Evolutionary conservation across 2,113 vertebrate genomes (phyloP).

Genomic region (Rhabdornis inornatus): DNA sequence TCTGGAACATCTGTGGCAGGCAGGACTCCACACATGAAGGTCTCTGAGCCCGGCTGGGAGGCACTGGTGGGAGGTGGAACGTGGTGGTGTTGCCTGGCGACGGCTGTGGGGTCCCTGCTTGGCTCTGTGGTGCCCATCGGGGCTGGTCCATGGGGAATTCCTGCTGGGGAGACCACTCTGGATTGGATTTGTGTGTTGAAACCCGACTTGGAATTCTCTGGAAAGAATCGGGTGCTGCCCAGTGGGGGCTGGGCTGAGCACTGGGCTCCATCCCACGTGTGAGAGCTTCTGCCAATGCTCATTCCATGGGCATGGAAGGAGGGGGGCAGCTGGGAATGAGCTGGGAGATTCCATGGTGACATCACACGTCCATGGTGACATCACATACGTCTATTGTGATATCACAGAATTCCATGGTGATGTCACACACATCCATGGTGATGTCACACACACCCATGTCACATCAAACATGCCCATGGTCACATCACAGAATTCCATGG

Average conservation of each 20-base stretch:
- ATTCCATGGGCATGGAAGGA: fast-evolving
- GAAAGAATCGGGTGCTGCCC: background rate
- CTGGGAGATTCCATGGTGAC: background rate
- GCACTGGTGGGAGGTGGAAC: background rate
- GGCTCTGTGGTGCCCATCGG: fast-evolving
- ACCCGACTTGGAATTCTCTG: background rate
- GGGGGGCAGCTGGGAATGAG: background rate
- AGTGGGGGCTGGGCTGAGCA: background rate
- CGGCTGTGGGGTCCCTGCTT: background rate
- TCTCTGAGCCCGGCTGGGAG: background rate
- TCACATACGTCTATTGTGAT: fast-evolving
- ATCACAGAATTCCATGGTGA: background rate
- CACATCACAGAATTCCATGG: fast-evolving
- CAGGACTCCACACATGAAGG: fast-evolving
- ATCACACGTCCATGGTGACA: no score
- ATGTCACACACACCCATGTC: background rate
- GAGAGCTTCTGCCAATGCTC: background rate
- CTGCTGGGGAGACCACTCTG: background rate
- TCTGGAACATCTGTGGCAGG: background rate
- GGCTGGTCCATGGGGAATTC: background rate
- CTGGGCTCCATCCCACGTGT: fast-evolving
- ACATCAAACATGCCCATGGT: no score
- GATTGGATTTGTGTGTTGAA: background rate
- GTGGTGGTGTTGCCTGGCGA: fast-evolving
- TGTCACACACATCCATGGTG: fast-evolving